Base-by-base conservation (phyloP, 2,888 invertebrate species). In the Volucella inanis region DNA sequence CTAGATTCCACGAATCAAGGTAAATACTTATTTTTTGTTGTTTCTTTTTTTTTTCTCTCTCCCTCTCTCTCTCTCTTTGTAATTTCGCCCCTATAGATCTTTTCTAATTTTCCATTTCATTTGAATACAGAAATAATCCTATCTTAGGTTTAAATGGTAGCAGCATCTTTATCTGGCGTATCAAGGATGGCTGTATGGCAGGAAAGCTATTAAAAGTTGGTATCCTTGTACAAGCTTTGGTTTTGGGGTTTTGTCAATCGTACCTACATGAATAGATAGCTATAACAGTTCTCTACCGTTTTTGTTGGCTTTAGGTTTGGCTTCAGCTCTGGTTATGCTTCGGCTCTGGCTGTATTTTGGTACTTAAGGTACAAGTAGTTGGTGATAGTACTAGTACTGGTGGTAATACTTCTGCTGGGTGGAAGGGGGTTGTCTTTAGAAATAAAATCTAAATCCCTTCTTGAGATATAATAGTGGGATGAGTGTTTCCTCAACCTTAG, bases 91-190 rank as follows among this genome's bases (percentile, higher is more conserved):
- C 76, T 85, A 85, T 81, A 85, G 77, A 81, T 85, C 85, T 81
- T 85, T 85, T 85, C 85, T 81, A 81, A 85, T 85, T 85, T 85
- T 85, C 85, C 85, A 85, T 85, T 85, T 85, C 85, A 85, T 85
- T 85, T 85, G 85, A 85, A 85, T 85, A 85, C 85, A 81, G 77
- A 81, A 85, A 85, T 85, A 85, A 81, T 85, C 81, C 81, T 81
- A 81, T 85, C 81, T 85, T 85, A 85, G 80, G 81, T 81, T 85
- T 85, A 85, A 85, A 85, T 85, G 85, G 85, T 81, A 85, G 85
- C 31, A 31, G 31, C 85, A 77, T 85, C 85, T 85, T 85, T 85
- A 85, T 85, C 85, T 81, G 85, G 45, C 68, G 68, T 74, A 83
- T 83, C 83, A 70, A 70, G 79, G 81, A 81, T 76, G 72, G 71